Base-by-base conservation (phyloP, 2,113 vertebrate genomes). In the Grallaria varia region DNA sequence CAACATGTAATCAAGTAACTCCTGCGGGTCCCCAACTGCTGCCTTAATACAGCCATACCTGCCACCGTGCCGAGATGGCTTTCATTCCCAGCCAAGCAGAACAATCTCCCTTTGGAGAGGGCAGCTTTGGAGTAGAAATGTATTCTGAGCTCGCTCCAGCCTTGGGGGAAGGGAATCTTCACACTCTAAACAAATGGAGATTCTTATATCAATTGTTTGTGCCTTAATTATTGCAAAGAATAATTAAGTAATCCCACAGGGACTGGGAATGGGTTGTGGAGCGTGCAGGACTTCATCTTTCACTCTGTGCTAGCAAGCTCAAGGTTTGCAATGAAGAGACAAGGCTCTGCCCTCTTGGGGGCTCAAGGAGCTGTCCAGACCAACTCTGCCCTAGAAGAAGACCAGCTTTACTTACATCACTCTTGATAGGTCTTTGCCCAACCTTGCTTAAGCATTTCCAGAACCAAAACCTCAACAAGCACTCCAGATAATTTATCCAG, bases 71-170 rank as follows among this genome's bases (percentile, higher is more conserved):
- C 0, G 52, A 68, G 83, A 77, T 69, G 92, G 91, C 85, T 97
- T 96, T 96, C 92, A 79, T 91, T 96, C 82, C 79, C 94, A 96
- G 95, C 95, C 94, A 95, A 89, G 90, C 95, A 96, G 96, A 97
- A 95, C 95, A 84, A 84, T 77, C 87, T 87, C 94, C 92, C 95
- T 89, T 96, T 97, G 96, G 95, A 96, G 84, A 93, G 64, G 50
- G 89, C 89, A 92, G 93, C 94, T 95, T 95, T 79, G 87, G 80
- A 95, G 88, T 28, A 93, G 33, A 90, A 95, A 90, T 73, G 35
- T 86, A 31, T 79, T 91, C 0, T 3, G 42, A 93, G 83, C 53
- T 91, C 94, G 84, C 82, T 93, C 86, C 74, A 80, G 91, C 89
- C 91, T 87, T 95, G 90, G 90, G 84, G 91, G 79, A 86, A 88